Conservation (phyloP, 1,140 invertebrate species). For the Brachionus rubens region DNA sequence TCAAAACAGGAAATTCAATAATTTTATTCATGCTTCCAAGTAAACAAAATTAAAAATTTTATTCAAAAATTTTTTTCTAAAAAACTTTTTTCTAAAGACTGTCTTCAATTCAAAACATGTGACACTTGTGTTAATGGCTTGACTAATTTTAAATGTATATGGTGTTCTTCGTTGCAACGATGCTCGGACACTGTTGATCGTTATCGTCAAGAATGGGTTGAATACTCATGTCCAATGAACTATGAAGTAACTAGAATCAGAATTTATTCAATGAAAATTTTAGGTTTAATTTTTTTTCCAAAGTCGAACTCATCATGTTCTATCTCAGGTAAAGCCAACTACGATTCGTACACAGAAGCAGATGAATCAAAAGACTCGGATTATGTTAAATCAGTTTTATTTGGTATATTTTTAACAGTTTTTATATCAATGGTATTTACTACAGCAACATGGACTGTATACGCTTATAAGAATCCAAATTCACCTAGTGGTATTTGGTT, state of each 20-base stretch:
- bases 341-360: not conserved
- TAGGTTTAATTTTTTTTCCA: not conserved
- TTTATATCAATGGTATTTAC: constrained; percentile 66
- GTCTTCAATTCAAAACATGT: constrained; percentile 75
- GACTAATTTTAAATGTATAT: constrained; percentile 67
- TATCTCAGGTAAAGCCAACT: not conserved
- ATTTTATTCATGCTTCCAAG: constrained; percentile 37
- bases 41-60: constrained; percentile 42
- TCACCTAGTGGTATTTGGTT: constrained; percentile 88
- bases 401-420: constrained; percentile 66
- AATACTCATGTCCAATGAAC: constrained; percentile 67
- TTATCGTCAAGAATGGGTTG: constrained; percentile 80
- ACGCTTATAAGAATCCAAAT: constrained; percentile 92
- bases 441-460: constrained; percentile 73
- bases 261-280: not conserved
- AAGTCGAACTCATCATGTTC: constrained; percentile 13
- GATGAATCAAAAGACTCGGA: not conserved
- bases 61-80: no score
- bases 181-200: constrained; percentile 87
- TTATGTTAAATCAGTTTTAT: constrained; percentile 47
- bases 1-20: constrained; percentile 44
- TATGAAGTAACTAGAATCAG: not conserved
- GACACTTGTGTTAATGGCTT: constrained; percentile 59
- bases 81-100: no score
- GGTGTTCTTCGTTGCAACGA: constrained; percentile 75